Conservation (phyloP, 2,888 invertebrate species). For the Ypsolopha sequella region DNA sequence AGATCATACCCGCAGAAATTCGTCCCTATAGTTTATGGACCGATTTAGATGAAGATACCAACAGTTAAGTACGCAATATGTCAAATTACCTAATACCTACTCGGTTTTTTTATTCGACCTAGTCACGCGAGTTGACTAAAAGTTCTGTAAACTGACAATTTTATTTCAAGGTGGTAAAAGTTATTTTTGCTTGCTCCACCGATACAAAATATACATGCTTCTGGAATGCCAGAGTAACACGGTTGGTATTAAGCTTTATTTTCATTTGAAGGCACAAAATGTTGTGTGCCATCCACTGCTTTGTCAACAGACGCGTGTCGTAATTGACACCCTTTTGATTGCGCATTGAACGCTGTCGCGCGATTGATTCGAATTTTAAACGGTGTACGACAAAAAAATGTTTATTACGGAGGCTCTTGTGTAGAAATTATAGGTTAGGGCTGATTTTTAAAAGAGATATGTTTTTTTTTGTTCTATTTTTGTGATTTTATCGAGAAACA, state of each 20-base stretch:
- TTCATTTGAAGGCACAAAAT: not conserved
- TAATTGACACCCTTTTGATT: not conserved
- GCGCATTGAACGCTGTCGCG: not conserved
- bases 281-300: slow-evolving; percentile 3
- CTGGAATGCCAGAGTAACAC: slow-evolving; percentile 47
- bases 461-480: not conserved
- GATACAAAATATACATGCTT: slow-evolving; percentile 22
- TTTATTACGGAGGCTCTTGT: not conserved
- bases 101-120: slow-evolving; percentile 41
- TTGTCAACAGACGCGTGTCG: not conserved
- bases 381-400: not conserved
- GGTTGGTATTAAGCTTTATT: slow-evolving; percentile 28
- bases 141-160: slow-evolving; percentile 15
- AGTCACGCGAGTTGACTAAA: slow-evolving; percentile 42
- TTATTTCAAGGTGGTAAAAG: not conserved
- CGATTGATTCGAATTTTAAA: not conserved
- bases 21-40: slow-evolving; percentile 9
- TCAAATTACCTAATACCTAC: slow-evolving; percentile 46
- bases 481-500: not conserved
- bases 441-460: not conserved
- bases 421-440: not conserved
- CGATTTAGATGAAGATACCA: slow-evolving; percentile 63
- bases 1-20: not conserved
- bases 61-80: slow-evolving; percentile 49
- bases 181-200: no score